A percentile compares a stretch with the other conserved stretches of the same genome.
These are phyloP conservation scores for Erpetoichthys calabaricus DNA, from an alignment of 2,797 vertebrate species.

Conservation along the genomic window DNA sequence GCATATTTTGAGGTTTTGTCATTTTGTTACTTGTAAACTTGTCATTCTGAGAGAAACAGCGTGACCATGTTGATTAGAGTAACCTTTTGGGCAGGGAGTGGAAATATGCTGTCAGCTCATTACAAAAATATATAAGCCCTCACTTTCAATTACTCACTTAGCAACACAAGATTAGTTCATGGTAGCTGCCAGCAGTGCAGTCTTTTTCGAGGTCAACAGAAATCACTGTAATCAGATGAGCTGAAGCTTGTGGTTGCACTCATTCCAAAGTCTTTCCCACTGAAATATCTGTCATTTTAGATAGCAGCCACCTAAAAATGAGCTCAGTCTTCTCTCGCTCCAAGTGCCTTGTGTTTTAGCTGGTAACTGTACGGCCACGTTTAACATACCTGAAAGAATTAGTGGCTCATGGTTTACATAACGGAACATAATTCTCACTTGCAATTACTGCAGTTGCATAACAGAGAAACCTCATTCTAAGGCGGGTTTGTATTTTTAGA, in stretches of 20 bases:
- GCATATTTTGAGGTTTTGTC: constrained; percentile 37
- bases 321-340: neutral
- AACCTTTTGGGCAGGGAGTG: constrained; percentile 37
- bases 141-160: constrained; percentile 71
- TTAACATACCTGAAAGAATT: no score
- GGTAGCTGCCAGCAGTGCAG: constrained; percentile 45
- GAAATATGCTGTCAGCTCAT: constrained; percentile 65
- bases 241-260: constrained; percentile 28
- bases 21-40: constrained; percentile 52
- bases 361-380: no score
- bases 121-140: constrained; percentile 73
- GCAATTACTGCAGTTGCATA: no score
- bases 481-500: no score
- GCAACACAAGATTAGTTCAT: constrained; percentile 52
- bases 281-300: constrained; percentile 25
- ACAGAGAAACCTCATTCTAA: no score
- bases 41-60: constrained; percentile 60
- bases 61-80: constrained; percentile 59
- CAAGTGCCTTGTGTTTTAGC: no score
- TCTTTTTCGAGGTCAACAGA: constrained; percentile 43
- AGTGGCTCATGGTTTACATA: no score
- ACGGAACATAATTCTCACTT: no score
- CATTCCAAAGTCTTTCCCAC: constrained; percentile 34
- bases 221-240: constrained; percentile 52
- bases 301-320: neutral